Conservation (phyloP, 2,888 invertebrate species). For the Odontothrips loti region DNA sequence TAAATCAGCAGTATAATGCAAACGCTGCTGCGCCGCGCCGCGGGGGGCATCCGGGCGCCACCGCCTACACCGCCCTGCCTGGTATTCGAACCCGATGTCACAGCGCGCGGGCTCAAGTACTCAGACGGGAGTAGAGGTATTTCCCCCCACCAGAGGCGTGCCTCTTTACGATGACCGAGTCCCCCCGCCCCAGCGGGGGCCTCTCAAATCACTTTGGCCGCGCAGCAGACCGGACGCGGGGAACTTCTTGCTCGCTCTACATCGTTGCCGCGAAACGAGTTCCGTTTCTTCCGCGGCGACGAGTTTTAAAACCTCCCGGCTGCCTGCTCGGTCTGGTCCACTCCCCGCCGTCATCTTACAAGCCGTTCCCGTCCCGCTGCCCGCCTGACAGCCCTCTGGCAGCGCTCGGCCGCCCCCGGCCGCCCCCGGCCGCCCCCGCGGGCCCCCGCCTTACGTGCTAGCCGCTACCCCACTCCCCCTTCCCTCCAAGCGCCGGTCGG, state of each 20-base stretch:
- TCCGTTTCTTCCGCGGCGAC: background rate
- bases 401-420: no score
- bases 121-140: no score
- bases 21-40: background rate
- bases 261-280: background rate
- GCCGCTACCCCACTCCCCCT: background rate
- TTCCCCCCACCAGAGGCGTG: no score
- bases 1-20: conserved; percentile 8
- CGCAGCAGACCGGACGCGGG: background rate
- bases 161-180: no score
- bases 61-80: no score
- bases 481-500: background rate
- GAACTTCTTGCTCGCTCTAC: background rate
- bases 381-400: no score
- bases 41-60: background rate
- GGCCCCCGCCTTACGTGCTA: background rate
- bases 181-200: no score
- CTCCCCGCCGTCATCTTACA: background rate
- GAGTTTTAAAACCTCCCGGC: conserved; percentile 12
- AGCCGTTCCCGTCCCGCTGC: background rate
- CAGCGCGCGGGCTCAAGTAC: no score
- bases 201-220: background rate
- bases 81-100: no score
- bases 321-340: background rate
- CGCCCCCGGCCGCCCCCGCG: background rate